Base-by-base conservation (phyloP, 1,140 invertebrate species). In the Eulimnadia texana region DNA sequence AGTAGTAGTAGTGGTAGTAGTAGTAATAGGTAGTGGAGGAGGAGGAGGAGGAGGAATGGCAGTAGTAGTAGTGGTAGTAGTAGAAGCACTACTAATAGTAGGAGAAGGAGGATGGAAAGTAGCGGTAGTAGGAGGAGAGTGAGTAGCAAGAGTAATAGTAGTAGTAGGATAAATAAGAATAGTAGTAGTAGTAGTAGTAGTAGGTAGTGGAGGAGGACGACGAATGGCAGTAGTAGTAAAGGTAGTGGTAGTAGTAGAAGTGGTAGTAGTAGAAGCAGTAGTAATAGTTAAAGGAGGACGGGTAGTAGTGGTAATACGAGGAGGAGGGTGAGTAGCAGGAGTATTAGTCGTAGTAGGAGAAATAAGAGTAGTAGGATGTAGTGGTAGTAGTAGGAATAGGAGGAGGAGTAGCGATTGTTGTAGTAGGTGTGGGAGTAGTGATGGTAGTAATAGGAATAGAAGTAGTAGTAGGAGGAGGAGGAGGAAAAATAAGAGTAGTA, bases 1-100 rank as follows among this genome's bases (percentile, higher is more conserved):
- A 62, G 16, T 42, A 42, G 6, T 42, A 6, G 33, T 57, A 19
- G 53, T 27, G 51, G 24, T 64, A 67, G 22, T 57, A 64, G 62
- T 20, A 22, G 9, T 27, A 22, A 22, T 19, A 61, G 6, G 53
- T n/a, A 52, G 6, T 19, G 13, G 22, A 11, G 16, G 33, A 16
- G 19, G 27, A 29, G 16, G 1, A 28, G 10, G 24, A 56, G 23
- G 54, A 10, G 6, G 6, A 24, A 13, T 16, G 29, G 27, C n/a
- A 56, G n/a, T 23, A 11, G 50, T 20, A 62, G 16, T 42, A 42
- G 6, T 42, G 6, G 33, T 57, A 19, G 53, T 27, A 55, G 24
- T 64, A 67, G 22, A 56, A 64, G 62, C 19, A 22, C 2, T 27
- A 22, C 10, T 19, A 61, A 3, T 53, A 20, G 28, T 1, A 29